Percentiles rank a stretch among this genome's conserved stretches.
These are phyloP conservation scores for Lacerta bilineata DNA, from an alignment of 2,797 vertebrate genomes.

Conservation along the genomic window DNA sequence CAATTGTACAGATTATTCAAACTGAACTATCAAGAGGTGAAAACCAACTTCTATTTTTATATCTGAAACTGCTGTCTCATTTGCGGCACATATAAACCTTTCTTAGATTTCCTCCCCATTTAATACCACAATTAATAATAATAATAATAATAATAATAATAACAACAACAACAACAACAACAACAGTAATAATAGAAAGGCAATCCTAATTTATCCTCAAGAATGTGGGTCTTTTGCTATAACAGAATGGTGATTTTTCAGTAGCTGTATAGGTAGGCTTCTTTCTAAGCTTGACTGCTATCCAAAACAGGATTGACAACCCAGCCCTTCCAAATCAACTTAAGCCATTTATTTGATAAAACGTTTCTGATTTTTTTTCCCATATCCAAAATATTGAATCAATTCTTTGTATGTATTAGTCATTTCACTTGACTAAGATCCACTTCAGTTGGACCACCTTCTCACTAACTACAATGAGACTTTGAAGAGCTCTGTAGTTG, in stretches of 20 bases:
- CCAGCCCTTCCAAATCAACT: neutral
- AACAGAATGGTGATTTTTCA: neutral
- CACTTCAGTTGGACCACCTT: neutral
- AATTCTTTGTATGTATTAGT: neutral
- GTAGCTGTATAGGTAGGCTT: neutral
- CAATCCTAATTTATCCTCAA: neutral
- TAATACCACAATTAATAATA: neutral
- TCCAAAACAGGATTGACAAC: neutral
- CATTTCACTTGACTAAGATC: neutral
- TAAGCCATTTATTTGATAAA: neutral
- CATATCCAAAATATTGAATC: neutral
- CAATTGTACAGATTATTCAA: conserved; percentile 1
- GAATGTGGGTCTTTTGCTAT: neutral
- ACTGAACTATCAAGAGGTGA: neutral
- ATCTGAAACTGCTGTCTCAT: neutral
- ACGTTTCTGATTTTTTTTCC: neutral
- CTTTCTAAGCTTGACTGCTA: neutral
- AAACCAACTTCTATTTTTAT: neutral
- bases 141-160: neutral
- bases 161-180: neutral
- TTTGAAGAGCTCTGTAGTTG: no score
- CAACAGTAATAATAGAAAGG: neutral
- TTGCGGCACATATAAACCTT: no score
- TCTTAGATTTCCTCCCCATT: neutral
- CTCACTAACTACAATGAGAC: no score